These are phyloP conservation scores for Anguilla rostrata DNA, from an alignment of 2,113 vertebrate species.

Conservation along the genomic window DNA sequence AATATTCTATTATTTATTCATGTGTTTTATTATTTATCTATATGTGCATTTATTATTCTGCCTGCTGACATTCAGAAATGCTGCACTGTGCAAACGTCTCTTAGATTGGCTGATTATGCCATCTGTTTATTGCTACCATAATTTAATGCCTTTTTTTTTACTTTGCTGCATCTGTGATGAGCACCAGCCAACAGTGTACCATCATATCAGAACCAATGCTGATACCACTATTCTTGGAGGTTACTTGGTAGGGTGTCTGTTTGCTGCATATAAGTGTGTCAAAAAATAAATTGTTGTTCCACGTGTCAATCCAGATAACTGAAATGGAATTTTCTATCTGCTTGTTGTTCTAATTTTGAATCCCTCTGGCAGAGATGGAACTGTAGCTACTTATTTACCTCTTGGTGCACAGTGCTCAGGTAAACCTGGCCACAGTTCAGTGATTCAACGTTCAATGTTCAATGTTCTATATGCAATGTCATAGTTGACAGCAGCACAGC, in stretches of 20 bases:
- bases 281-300: background rate
- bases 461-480: background rate
- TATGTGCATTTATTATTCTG: conserved; percentile 6
- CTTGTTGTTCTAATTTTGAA: background rate
- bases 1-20: conserved; percentile 9
- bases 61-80: background rate
- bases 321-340: background rate
- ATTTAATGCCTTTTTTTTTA: background rate
- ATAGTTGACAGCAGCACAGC: background rate
- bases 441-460: background rate
- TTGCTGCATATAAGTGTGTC: background rate
- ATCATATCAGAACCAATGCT: too few relatives aligned
- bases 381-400: background rate
- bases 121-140: conserved; percentile 9
- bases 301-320: background rate
- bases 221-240: too few relatives aligned
- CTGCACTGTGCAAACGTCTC: background rate
- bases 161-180: background rate
- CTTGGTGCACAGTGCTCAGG: background rate
- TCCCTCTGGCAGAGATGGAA: background rate
- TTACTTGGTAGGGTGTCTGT: background rate
- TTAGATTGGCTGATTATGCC: conserved; percentile 8
- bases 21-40: background rate
- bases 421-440: background rate
- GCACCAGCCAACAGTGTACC: background rate